Evolutionary conservation across 2,797 vertebrate genomes (phyloP), one percentile per base, ranked within the genome.

Genomic region (Carapus acus): DNA sequence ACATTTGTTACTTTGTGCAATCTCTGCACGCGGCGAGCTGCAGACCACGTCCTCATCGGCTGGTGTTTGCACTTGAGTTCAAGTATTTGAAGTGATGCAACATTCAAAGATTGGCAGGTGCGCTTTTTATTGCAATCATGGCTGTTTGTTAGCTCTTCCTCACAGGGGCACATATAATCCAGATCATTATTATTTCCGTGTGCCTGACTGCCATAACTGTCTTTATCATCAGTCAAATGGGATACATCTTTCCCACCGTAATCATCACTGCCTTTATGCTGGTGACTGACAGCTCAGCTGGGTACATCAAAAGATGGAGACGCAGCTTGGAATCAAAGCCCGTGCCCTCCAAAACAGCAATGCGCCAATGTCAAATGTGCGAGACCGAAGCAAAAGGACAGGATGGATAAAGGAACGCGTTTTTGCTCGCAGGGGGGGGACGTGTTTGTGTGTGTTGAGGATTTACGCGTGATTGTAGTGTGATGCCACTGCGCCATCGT

Each of bases 71-170:
- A 1, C 31, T 48, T 19, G 1, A 46, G 14, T 51, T 58, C 34
- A 36, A 36, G n/a, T 36, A 14, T 63, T 71, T 27, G 46, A 21
- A 57, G 53, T 59, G 7, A 54, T 71, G 51, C 29, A 54, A 21
- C 49, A 58, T 79, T 76, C 62, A 65, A 54, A 73, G 49, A 41
- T 69, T 67, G 43, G 40, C 74, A 78, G 67, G 69, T 71, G 59
- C 37, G 39, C 39, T 59, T 61, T 33, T 59, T 64, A 55, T 71
- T 71, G 60, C 55, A 71, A 61, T 67, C 58, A 65, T 17, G 33
- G 20, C 42, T 49, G 46, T 70, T 65, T 71, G 43, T 74, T 67
- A 65, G 36, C 19, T 29, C 33, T 66, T 50, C 50, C 65, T 74
- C 62, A 69, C 34, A 44, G 8, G 41, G 54, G 53, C 37, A 56